Evolutionary conservation across 1,140 invertebrate species (phyloP).

Genomic region (Aphaenogaster ashmeadi): DNA sequence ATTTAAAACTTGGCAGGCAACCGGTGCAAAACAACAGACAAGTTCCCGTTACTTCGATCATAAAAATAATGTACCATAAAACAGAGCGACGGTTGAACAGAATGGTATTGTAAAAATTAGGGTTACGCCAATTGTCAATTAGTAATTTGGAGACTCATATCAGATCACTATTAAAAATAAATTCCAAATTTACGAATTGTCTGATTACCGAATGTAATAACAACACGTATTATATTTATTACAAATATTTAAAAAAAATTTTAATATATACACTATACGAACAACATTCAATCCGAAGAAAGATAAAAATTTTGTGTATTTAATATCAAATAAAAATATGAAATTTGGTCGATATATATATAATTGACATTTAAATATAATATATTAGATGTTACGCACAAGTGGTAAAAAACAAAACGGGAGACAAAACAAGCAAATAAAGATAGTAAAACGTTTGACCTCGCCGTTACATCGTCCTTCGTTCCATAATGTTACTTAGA

Average conservation of each 20-base stretch:
- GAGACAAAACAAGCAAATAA: slow-evolving; percentile 6
- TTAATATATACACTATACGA: neutral
- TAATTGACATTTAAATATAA: slow-evolving; percentile 22
- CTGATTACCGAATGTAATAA: neutral
- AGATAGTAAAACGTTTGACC: slow-evolving; percentile 19
- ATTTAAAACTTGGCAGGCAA: slow-evolving; percentile 35
- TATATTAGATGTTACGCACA: neutral
- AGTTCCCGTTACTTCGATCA: slow-evolving; percentile 22
- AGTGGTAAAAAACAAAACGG: neutral
- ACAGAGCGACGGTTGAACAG: neutral
- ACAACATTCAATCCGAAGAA: neutral
- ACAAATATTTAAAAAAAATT: neutral
- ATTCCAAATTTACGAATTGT: neutral
- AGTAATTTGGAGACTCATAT: neutral
- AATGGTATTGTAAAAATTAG: neutral
- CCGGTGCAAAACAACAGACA: neutral
- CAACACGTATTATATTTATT: neutral
- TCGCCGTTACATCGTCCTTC: slow-evolving; percentile 26
- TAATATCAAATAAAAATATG: neutral
- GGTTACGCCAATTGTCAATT: neutral
- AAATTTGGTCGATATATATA: neutral
- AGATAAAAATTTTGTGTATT: neutral
- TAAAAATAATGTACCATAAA: slow-evolving; percentile 1
- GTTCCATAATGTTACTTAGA: slow-evolving; percentile 5
- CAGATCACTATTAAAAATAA: neutral